phyloP scores from a whole-genome alignment of 2,113 vertebrate species.

The Poeciliopsis occidentalis region DNA sequence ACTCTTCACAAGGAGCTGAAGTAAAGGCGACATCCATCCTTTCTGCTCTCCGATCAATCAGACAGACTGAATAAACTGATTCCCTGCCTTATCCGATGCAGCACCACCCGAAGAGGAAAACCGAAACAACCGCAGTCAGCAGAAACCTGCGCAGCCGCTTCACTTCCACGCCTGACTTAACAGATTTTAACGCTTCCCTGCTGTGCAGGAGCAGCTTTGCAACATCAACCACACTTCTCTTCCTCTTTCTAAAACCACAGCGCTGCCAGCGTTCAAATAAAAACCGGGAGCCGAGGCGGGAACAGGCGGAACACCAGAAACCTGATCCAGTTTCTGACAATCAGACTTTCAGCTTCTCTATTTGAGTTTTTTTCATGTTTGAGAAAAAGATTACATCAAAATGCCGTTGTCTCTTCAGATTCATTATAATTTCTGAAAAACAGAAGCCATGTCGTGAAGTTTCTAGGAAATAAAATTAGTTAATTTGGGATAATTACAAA shows the following conservation, averaged over 20 bases:
- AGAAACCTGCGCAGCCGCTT: conserved; percentile 4
- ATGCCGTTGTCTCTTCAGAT: not conserved
- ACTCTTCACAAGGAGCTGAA: not conserved
- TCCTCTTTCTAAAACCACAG: not conserved
- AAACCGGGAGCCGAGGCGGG: not conserved
- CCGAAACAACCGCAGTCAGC: conserved; percentile 3
- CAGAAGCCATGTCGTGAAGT: not conserved
- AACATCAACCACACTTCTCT: conserved; percentile 8
- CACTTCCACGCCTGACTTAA: not conserved
- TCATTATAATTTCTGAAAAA: conserved; percentile 2
- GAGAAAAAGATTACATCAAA: not conserved
- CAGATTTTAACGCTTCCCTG: not conserved
- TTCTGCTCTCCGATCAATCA: conserved; percentile 8
- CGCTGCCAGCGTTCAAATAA: conserved; percentile 14
- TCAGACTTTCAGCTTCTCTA: not conserved
- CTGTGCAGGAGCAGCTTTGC: not conserved
- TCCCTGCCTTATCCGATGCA: conserved; percentile 13
- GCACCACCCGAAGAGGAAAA: conserved; percentile 1
- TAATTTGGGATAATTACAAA: conserved; percentile 31
- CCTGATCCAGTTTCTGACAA: not conserved
- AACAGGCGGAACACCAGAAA: not conserved
- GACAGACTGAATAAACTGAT: conserved; percentile 26
- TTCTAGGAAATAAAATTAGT: conserved; percentile 8
- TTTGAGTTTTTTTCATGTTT: not conserved
- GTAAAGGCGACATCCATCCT: not conserved